Base-by-base conservation (phyloP, 2,797 vertebrate species). In the Melanotaenia trifasciata region DNA sequence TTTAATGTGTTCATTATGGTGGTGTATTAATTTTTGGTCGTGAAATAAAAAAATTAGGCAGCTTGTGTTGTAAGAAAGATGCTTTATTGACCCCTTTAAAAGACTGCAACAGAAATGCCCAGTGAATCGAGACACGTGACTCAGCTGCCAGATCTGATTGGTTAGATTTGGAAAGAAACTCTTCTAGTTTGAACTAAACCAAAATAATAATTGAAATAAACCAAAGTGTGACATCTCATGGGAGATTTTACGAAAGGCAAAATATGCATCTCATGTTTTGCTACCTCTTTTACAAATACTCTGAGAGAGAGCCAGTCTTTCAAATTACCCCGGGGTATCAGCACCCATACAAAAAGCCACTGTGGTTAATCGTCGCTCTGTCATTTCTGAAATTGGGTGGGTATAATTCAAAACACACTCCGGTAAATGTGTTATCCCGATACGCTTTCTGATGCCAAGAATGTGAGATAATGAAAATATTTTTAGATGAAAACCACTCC, bases 401-500 rank as follows among this genome's bases (percentile, higher is more conserved):
- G 85, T 77, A 84, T 85, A 81, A 88, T 86, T 87, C 79, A 83
- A 86, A 90, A 81, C 79, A 91, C 79, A 85, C 67, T 74, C 70
- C 28, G 26, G 61, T 74, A 65, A 84, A 68, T 24, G 80, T 83
- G 73, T 79, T 78, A 72, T 81, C 79, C 73, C 28, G 68, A 83
- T 68, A 73, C 62, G 63, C 72, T 67, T 76, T 70, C 64, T 65
- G 64, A 72, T 85, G 87, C 79, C 87, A 90, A 85, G 81, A 90
- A 93, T 87, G 80, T 88, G 86, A 90, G 84, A 92, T 88, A 85
- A 89, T 90, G 85, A 89, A 93, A 93, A 92, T 89, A 91, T 90
- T 84, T 74, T 87, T 78, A 70, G 78, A 91, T 89, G 81, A 87
- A 88, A 90, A 81, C 70, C 72, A 76, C 72, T 87, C 79, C 81